Conservation (phyloP, 2,113 vertebrate species). For the Atrichornis clamosus region DNA sequence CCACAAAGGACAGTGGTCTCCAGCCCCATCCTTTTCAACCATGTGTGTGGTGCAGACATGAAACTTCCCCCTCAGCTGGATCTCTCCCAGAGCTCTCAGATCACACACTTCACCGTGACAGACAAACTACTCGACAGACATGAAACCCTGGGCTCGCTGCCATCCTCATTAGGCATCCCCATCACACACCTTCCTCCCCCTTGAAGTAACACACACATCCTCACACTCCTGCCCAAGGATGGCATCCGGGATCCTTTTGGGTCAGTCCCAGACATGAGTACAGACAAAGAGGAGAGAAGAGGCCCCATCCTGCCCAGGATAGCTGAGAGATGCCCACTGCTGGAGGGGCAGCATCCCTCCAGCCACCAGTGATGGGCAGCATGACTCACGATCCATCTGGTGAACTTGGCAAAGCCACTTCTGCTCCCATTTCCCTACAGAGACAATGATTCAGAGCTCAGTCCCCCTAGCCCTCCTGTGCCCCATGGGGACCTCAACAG, state of each 20-base stretch:
- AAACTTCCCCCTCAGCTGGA: not conserved
- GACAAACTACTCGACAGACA: not conserved
- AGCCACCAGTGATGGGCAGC: not conserved
- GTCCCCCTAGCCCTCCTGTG: not conserved
- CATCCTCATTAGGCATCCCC: accelerated
- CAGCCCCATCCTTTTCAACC: not conserved
- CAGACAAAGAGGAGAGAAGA: not conserved
- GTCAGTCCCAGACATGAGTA: not conserved
- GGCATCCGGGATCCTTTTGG: not conserved
- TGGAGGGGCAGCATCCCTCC: not conserved
- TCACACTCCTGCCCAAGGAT: not conserved
- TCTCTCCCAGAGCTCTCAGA: not conserved
- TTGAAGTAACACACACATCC: accelerated
- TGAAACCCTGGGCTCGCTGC: not conserved
- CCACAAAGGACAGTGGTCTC: not conserved
- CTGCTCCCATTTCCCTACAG: not conserved
- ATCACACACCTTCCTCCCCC: accelerated
- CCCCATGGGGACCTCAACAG: not conserved
- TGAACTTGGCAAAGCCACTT: not conserved
- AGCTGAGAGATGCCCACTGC: not conserved
- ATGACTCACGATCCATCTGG: not conserved
- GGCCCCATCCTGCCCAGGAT: not conserved
- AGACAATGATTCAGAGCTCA: not conserved
- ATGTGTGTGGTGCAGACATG: accelerated
- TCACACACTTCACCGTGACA: not conserved